Conservation (phyloP, 2,113 vertebrate species). For the Rhynchomys soricoides region DNA sequence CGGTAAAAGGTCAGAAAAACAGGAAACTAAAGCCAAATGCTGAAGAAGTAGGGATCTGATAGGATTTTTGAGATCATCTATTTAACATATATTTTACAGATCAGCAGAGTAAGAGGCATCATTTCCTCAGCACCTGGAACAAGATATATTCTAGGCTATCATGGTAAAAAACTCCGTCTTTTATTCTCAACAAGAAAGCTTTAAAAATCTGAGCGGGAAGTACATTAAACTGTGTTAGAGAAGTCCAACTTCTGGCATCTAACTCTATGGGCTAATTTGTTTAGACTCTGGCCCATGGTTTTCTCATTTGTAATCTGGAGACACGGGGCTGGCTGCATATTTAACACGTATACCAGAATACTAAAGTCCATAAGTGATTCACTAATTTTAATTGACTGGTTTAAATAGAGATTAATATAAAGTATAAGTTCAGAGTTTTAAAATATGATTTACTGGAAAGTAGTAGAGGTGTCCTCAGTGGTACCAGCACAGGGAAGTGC, state of each 20-base stretch:
- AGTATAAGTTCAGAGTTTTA: background rate
- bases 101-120: background rate
- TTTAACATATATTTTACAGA: slow-evolving; percentile 6
- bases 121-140: background rate
- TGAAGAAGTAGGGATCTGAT: background rate
- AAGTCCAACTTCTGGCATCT: background rate
- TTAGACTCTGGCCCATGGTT: background rate
- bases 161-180: background rate
- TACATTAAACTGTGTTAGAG: background rate
- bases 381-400: background rate
- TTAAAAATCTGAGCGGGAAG: background rate
- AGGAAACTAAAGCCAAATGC: background rate
- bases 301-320: slow-evolving; percentile 6
- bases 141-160: background rate
- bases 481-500: no score
- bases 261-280: background rate
- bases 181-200: background rate
- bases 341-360: background rate
- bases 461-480: background rate
- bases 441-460: background rate
- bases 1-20: background rate
- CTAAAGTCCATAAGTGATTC: slow-evolving; percentile 26
- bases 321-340: background rate
- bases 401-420: background rate
- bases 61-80: background rate